Conservation (phyloP, 2,888 invertebrate genomes). For the Litoditis marina region DNA sequence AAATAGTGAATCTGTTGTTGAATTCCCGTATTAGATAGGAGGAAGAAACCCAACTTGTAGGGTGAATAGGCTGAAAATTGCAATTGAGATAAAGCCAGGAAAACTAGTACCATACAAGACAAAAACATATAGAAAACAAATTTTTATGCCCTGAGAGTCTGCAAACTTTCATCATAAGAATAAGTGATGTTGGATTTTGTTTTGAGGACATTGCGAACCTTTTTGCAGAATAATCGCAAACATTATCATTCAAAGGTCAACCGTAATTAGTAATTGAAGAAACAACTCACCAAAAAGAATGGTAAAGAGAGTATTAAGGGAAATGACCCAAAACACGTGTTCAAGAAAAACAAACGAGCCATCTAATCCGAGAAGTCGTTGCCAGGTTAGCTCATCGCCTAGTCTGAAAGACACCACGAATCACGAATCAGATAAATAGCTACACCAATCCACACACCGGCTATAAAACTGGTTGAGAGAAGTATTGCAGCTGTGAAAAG, state of each 20-base stretch:
- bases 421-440: too few species aligned
- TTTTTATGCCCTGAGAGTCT: too few species aligned
- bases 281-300: slow-evolving; percentile 75
- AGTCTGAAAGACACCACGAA: slow-evolving; percentile 70
- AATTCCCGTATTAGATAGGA: slow-evolving; percentile 74
- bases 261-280: background rate
- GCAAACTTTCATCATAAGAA: background rate
- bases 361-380: slow-evolving; percentile 75
- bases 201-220: too few species aligned
- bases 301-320: slow-evolving; percentile 91
- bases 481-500: too few species aligned
- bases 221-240: too few species aligned
- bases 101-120: too few species aligned
- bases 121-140: too few species aligned
- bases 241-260: too few species aligned
- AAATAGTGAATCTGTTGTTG: slow-evolving; percentile 68
- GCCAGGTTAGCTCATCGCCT: slow-evolving; percentile 93
- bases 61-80: slow-evolving; percentile 80
- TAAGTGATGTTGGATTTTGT: too few species aligned
- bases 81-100: too few species aligned
- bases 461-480: too few species aligned
- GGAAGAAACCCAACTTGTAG: slow-evolving; percentile 86
- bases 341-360: slow-evolving; percentile 94
- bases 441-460: too few species aligned
- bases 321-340: slow-evolving; percentile 98